Base-by-base conservation (phyloP, 2,797 vertebrate genomes). In the Myotis pilosus region DNA sequence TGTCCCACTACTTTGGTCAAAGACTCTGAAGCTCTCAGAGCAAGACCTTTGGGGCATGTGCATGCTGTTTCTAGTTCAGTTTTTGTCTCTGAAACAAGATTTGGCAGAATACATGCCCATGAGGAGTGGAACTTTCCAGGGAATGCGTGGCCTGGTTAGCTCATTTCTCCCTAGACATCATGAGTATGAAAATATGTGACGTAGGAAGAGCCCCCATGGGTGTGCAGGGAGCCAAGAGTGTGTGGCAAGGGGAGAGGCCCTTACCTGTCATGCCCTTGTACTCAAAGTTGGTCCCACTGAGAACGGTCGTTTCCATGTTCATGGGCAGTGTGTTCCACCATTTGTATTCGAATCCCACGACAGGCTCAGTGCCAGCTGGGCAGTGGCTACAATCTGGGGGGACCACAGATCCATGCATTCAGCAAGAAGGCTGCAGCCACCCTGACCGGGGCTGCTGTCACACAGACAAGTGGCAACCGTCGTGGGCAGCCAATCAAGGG, bases 301-400 rank as follows among this genome's bases (percentile, higher is more conserved):
- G 98, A 94, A 99, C 98, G 0, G 98, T 98, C 2, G 98, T 99
- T 97, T 98, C 98, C 99, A 99, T 99, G 99, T 99, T 99, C 71
- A 98, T 94, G 15, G 99, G 99, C 98, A 99, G 98, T 0, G 53
- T 98, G 96, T 99, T 99, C 99, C 99, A 99, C 99, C 99, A 99
- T 94, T 99, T 99, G 98, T 99, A 99, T 97, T 99, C 99, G 36
- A 99, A 99, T 44, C 99, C 99, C 92, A 99, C 84, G 0, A 96
- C 98, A 0, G 99, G 99, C 93, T 99, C 99, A 0, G 98, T 99
- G 51, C 99, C 99, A 9, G 97, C 98, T 0, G 99, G 99, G 95
- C 99, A 99, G 97, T 97, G 97, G 5, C 92, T 90, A 62, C 99
- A 99, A 49, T 93, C 99, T 99, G 98, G 22, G 71, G 71, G 49